Conservation (phyloP, 1,140 invertebrate species). For the Gonioctena quinquepunctata region DNA sequence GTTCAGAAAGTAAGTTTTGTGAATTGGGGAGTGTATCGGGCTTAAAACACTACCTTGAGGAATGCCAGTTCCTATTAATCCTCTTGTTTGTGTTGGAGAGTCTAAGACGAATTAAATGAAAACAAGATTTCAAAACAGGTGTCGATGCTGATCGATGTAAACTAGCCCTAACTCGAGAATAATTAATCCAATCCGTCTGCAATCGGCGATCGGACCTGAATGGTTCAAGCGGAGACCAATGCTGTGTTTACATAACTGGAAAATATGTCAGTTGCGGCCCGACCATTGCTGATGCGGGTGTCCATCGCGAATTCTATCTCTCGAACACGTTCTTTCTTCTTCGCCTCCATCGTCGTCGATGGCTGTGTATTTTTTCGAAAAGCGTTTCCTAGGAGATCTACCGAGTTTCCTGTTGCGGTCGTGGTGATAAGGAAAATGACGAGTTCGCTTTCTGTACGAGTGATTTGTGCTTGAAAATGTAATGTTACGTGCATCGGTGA, state of each 20-base stretch:
- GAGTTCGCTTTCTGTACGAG: conserved; percentile 9
- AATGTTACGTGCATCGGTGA: conserved; percentile 17
- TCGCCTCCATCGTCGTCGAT: not conserved
- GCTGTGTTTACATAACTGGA: conserved; percentile 14
- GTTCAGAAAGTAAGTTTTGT: too few relatives aligned
- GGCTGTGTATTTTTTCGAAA: conserved; percentile 1
- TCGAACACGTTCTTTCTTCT: not conserved
- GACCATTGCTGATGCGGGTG: not conserved
- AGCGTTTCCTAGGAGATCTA: conserved; percentile 17
- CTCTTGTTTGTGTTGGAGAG: too few relatives aligned
- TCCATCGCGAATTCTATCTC: not conserved
- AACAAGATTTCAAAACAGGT: too few relatives aligned
- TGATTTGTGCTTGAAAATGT: conserved; percentile 8
- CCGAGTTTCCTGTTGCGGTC: not conserved
- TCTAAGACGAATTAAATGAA: too few relatives aligned
- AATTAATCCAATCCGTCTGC: not conserved
- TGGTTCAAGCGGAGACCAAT: not conserved
- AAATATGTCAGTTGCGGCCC: conserved; percentile 1
- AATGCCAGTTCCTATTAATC: too few relatives aligned
- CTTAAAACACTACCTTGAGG: too few relatives aligned
- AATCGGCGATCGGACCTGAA: not conserved
- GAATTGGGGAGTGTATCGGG: too few relatives aligned
- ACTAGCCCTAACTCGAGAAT: not conserved
- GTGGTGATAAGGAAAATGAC: not conserved
- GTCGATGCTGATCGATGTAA: not conserved